Conservation (phyloP, 2,113 vertebrate genomes). For the Erinaceus europaeus region DNA sequence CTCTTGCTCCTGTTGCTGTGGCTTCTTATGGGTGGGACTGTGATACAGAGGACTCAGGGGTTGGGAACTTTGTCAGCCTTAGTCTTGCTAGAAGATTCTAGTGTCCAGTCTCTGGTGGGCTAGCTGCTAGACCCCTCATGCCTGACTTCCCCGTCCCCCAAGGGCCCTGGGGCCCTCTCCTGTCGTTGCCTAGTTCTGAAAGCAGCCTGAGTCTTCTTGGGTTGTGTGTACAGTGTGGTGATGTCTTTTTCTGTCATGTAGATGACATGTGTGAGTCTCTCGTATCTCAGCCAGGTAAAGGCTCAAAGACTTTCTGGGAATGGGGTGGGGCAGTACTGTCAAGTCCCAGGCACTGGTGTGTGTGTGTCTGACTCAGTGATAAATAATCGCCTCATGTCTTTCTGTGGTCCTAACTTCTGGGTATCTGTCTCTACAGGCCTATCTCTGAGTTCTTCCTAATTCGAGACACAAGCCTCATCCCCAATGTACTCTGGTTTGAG, state of each 20-base stretch:
- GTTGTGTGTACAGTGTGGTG: not conserved
- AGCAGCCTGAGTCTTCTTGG: not conserved
- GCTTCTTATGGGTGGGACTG: not conserved
- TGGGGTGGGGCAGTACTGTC: not conserved
- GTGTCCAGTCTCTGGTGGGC: not conserved
- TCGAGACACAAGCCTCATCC: slow-evolving; percentile 98
- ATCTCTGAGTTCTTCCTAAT: slow-evolving; percentile 98
- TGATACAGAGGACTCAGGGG: not conserved
- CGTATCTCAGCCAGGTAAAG: not conserved
- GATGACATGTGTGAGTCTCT: not conserved
- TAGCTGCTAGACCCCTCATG: not conserved
- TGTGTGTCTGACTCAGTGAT: not conserved
- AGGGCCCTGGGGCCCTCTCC: not conserved
- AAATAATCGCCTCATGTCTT: too few relatives aligned
- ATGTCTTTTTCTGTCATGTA: not conserved
- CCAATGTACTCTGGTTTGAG: slow-evolving; percentile 99
- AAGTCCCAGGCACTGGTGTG: not conserved
- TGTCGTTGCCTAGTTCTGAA: not conserved
- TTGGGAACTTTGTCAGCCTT: not conserved
- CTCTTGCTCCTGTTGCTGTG: not conserved
- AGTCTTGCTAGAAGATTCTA: not conserved
- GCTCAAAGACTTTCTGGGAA: not conserved
- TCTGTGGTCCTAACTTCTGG: not conserved
- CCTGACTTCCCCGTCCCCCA: not conserved
- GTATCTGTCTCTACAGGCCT: slow-evolving; percentile 84